Evolutionary conservation across 2,888 invertebrate species (phyloP), one percentile per base, ranked within the genome.

Genomic region (Dryobotodes eremita): DNA sequence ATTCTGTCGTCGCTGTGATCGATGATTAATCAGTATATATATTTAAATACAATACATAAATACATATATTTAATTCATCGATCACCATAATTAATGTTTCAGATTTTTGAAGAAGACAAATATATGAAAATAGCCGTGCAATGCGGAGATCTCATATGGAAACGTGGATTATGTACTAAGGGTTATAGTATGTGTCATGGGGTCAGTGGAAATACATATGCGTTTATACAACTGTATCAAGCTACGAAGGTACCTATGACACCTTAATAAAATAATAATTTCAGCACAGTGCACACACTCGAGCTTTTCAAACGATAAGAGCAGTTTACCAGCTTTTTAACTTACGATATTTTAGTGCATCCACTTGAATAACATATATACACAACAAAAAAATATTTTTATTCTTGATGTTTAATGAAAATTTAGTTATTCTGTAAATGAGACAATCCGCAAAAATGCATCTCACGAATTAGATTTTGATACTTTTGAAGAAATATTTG

Each of bases 101-200:
- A 98, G 98, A 95, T 98, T 72, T 98, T 98, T 92, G 95, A 97
- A 72, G 98, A 98, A 61, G 96, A 97, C 0, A 97, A 97, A 88
- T 99, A 98, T 93, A 93, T 98, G 82, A 95, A 97, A 88, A 97
- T 97, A 65, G 98, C 98, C 23, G 83, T 97, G 70, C 96, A 97
- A 86, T 98, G 98, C 89, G 98, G 98, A 7, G 98, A 99, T 73
- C 97, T 98, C 20, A 97, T 98, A 80, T 99, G 99, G 99, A 90
- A 97, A 75, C 97, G 98, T 86, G 99, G 99, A 8, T 93, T 99
- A 42, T 95, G 98, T 62, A 97, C 97, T 86, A 99, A 99, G 95
- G 99, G 99, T 13, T 99, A 98, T 92, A 98, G 99, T 80, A 94
- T 99, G 36, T 99, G 99, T 91, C 99, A 99, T 92, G 99, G 99